A percentile compares a stretch with the other conserved stretches of the same genome.
phyloP scores from a whole-genome alignment of 2,888 invertebrate genomes.

The Conops quadrifasciatus region DNA sequence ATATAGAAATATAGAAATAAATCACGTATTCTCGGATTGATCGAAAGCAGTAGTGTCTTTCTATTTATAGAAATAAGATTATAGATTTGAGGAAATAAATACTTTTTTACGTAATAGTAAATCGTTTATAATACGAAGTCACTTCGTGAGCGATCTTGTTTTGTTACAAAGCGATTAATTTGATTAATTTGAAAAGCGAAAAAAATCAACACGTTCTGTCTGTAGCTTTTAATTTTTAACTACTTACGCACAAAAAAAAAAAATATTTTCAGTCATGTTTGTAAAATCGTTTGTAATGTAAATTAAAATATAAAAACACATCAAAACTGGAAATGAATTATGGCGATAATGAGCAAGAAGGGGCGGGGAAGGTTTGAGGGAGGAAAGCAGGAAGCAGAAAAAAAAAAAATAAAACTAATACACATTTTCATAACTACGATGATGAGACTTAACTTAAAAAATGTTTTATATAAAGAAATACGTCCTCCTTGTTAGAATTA shows the following conservation, averaged over 20 bases:
- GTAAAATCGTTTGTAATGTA: slow-evolving; percentile 9
- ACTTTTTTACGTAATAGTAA: neutral
- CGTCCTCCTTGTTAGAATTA: slow-evolving; percentile 23
- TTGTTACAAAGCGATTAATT: too few relatives aligned
- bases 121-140: too few relatives aligned
- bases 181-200: too few relatives aligned
- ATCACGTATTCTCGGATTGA: slow-evolving; percentile 9
- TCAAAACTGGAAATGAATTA: slow-evolving; percentile 9
- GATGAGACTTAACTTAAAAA: slow-evolving; percentile 32
- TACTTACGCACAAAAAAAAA: slow-evolving; percentile 15
- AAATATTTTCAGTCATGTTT: slow-evolving; percentile 17
- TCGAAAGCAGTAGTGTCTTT: too few relatives aligned
- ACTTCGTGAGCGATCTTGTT: too few relatives aligned
- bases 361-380: neutral
- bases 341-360: too few relatives aligned
- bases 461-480: slow-evolving; percentile 33
- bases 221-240: neutral
- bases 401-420: slow-evolving; percentile 20
- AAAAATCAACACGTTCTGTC: neutral
- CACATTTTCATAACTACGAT: slow-evolving; percentile 31
- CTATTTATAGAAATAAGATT: too few relatives aligned
- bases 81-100: neutral
- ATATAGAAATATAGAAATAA: slow-evolving; percentile 20
- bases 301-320: neutral
- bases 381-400: slow-evolving; percentile 4